These are phyloP conservation scores for Leiothrix lutea DNA, from an alignment of 2,113 vertebrate species.

Conservation along the genomic window DNA sequence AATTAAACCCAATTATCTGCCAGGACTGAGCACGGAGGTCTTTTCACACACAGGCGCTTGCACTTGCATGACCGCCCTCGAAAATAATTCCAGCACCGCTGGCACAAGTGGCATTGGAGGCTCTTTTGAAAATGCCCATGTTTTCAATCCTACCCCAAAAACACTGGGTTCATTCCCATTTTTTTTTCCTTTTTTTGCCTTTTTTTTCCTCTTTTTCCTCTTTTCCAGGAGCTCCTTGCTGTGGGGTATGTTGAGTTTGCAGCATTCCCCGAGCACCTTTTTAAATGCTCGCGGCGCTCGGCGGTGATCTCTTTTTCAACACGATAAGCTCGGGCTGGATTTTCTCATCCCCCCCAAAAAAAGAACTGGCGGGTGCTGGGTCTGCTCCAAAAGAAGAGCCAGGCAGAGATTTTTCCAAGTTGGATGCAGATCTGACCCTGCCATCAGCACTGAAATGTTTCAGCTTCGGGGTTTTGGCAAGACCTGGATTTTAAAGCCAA, in stretches of 20 bases:
- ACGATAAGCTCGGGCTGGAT: not conserved
- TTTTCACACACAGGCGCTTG: not conserved
- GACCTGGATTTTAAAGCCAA: not conserved
- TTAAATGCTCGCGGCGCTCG: fast-evolving
- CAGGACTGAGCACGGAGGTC: not conserved
- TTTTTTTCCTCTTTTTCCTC: not conserved
- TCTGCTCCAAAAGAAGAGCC: not conserved
- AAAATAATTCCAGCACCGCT: not conserved
- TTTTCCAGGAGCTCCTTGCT: not conserved
- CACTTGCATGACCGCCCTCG: not conserved
- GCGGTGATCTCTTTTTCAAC: not conserved
- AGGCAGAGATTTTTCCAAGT: not conserved
- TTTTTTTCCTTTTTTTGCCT: fast-evolving
- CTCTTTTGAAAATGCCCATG: fast-evolving
- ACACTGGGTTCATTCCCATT: fast-evolving
- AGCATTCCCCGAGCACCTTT: fast-evolving
- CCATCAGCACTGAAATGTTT: not conserved
- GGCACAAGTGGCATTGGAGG: not conserved
- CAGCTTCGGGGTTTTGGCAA: conserved; percentile 11
- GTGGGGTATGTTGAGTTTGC: fast-evolving
- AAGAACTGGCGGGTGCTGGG: not conserved
- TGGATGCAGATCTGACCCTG: not conserved
- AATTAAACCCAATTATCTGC: conserved; percentile 51
- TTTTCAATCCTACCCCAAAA: not conserved
- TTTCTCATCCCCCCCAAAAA: not conserved